These are phyloP conservation scores for Hylaeus volcanicus DNA, from an alignment of 1,140 invertebrate genomes.

Conservation along the genomic window DNA sequence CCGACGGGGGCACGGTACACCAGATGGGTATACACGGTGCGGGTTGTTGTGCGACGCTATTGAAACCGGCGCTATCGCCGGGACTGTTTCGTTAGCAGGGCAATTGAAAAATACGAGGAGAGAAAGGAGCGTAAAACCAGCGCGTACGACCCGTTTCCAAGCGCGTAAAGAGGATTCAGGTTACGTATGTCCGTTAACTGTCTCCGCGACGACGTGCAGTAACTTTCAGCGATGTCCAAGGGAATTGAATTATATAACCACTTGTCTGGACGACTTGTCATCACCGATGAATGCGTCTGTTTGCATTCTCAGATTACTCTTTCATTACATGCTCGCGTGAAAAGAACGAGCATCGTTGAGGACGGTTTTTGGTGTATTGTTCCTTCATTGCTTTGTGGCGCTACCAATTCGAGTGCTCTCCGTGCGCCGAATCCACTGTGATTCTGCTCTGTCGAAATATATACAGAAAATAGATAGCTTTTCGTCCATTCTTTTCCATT, in stretches of 20 bases:
- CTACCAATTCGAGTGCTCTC: too few relatives aligned
- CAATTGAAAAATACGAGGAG: slow-evolving; percentile 65
- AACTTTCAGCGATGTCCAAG: not conserved
- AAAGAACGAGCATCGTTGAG: too few relatives aligned
- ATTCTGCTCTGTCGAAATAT: too few relatives aligned
- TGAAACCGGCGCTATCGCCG: slow-evolving; percentile 58
- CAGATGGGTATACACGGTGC: slow-evolving; percentile 50
- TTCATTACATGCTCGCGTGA: too few relatives aligned
- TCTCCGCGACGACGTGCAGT: not conserved
- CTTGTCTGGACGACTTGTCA: not conserved
- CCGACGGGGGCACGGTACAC: slow-evolving; percentile 9
- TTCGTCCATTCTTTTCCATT: too few relatives aligned
- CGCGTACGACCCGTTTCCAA: slow-evolving; percentile 25
- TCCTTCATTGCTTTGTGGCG: too few relatives aligned
- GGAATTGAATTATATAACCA: slow-evolving; percentile 21
- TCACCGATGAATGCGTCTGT: not conserved
- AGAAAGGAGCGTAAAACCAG: slow-evolving; percentile 46
- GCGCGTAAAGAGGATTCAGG: slow-evolving; percentile 39
- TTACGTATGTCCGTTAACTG: slow-evolving; percentile 24
- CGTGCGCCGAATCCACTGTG: too few relatives aligned
- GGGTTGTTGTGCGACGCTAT: slow-evolving; percentile 54
- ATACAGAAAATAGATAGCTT: too few relatives aligned
- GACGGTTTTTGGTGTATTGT: too few relatives aligned
- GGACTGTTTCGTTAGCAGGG: slow-evolving; percentile 62
- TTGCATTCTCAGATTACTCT: not conserved